A percentile compares a stretch with the other conserved stretches of the same genome.
Evolutionary conservation across 2,113 vertebrate genomes (phyloP).

Genomic region (Pelobates fuscus): DNA sequence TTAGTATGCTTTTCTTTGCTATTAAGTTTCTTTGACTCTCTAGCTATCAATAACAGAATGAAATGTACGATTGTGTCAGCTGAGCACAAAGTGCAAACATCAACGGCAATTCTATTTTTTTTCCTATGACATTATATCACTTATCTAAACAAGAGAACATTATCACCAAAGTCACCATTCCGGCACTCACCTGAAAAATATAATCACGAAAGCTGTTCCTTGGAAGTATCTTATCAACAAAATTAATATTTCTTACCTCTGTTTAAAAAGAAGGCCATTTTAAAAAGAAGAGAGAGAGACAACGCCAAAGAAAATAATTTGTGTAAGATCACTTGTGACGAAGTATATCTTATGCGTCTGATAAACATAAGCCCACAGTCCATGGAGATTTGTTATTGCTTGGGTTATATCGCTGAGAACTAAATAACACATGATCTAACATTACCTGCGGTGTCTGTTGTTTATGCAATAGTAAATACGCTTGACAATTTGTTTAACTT

Average conservation of each 20-base stretch:
- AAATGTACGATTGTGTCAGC: too few relatives aligned
- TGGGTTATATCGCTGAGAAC: conserved; percentile 26
- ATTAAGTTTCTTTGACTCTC: too few relatives aligned
- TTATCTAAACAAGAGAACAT: conserved; percentile 35
- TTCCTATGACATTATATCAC: too few relatives aligned
- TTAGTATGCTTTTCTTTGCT: too few relatives aligned
- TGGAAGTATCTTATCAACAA: not conserved
- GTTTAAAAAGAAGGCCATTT: conserved; percentile 16
- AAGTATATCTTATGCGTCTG: too few relatives aligned
- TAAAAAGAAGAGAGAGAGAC: conserved; percentile 13
- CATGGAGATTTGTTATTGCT: too few relatives aligned
- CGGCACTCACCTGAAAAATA: not conserved
- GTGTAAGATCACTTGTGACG: conserved; percentile 1
- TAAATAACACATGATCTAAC: conserved; percentile 29
- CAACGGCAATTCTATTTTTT: too few relatives aligned
- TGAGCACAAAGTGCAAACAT: too few relatives aligned
- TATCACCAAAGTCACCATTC: conserved; percentile 28
- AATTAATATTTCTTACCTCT: conserved; percentile 33
- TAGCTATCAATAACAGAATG: too few relatives aligned
- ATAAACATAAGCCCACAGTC: too few relatives aligned
- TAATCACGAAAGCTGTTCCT: conserved; percentile 12
- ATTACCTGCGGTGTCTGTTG: conserved; percentile 28
- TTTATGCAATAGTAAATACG: conserved; percentile 47
- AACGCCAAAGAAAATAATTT: conserved; percentile 27
- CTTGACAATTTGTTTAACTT: conserved; percentile 47